Percentiles rank a stretch among this genome's conserved stretches.
Conservation (phyloP, 2,797 vertebrate species). For the Periparus ater region DNA sequence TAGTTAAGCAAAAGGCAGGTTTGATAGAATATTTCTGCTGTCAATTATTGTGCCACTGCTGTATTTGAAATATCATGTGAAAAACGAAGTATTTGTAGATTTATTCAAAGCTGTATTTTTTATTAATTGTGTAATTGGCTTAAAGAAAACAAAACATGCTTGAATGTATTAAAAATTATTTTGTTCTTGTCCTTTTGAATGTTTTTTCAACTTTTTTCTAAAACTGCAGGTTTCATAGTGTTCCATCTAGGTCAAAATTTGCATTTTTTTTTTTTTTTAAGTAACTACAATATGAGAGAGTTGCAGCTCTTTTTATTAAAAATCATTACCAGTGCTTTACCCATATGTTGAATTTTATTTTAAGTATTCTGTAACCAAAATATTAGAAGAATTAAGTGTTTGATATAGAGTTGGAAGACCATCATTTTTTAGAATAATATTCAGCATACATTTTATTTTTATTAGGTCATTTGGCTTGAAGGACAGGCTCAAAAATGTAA, state of each 20-base stretch:
- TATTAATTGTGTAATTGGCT: not conserved
- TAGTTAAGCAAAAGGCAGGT: not conserved
- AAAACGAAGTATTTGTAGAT: not conserved
- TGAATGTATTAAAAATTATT: not conserved
- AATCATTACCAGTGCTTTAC: not conserved
- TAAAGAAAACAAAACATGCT: not conserved
- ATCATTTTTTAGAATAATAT: not conserved
- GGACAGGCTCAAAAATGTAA: not conserved
- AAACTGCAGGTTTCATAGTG: not conserved
- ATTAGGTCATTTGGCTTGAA: not conserved
- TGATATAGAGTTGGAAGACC: not conserved
- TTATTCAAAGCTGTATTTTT: not conserved
- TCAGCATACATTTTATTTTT: not conserved
- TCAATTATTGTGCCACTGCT: not conserved
- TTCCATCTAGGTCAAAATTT: conserved; percentile 37
- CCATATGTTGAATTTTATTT: not conserved
- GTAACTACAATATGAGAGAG: not conserved
- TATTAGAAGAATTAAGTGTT: not conserved
- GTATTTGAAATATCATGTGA: not conserved
- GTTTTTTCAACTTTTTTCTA: not conserved
- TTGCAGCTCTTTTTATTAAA: not conserved
- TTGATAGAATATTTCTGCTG: not conserved
- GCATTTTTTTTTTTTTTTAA: not conserved
- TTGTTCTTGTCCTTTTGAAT: not conserved
- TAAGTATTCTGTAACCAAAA: not conserved